Conservation (phyloP, 2,888 invertebrate species). For the Cosmia trapezina region DNA sequence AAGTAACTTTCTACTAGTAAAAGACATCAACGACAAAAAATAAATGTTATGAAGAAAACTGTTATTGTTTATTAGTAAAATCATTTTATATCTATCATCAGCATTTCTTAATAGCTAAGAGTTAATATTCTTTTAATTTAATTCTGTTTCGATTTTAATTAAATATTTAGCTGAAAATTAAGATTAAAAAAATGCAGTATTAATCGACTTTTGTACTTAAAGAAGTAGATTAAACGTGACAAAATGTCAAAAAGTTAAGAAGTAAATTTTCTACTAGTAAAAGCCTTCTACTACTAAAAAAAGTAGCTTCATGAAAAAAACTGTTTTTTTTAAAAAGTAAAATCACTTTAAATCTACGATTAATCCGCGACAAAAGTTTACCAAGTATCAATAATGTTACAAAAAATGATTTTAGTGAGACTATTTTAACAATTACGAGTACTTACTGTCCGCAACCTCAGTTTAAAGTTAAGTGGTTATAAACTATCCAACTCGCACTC, state of each 20-base stretch:
- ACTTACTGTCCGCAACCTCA: constrained; percentile 69
- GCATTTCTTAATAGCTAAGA: no score
- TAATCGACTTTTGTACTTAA: no score
- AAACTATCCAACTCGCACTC: constrained; percentile 80
- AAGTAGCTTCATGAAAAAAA: not conserved
- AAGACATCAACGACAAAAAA: no score
- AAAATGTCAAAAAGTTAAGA: not conserved
- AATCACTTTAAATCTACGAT: not conserved
- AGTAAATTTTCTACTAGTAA: constrained; percentile 11
- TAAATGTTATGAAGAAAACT: no score
- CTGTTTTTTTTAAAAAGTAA: not conserved
- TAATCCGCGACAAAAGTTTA: constrained; percentile 8
- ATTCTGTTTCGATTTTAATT: no score
- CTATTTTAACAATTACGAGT: constrained; percentile 72
- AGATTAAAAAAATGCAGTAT: not conserved
- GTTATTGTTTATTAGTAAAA: no score
- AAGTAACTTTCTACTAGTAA: no score
- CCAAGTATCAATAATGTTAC: constrained; percentile 48
- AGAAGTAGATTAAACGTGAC: not conserved
- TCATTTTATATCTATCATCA: no score
- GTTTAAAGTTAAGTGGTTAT: constrained; percentile 79
- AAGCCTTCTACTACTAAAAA: no score
- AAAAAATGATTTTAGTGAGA: constrained; percentile 64
- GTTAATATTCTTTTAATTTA: no score
- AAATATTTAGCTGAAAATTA: not conserved